Base-by-base conservation (phyloP, 2,797 vertebrate species). In the Sebastes oblongus region DNA sequence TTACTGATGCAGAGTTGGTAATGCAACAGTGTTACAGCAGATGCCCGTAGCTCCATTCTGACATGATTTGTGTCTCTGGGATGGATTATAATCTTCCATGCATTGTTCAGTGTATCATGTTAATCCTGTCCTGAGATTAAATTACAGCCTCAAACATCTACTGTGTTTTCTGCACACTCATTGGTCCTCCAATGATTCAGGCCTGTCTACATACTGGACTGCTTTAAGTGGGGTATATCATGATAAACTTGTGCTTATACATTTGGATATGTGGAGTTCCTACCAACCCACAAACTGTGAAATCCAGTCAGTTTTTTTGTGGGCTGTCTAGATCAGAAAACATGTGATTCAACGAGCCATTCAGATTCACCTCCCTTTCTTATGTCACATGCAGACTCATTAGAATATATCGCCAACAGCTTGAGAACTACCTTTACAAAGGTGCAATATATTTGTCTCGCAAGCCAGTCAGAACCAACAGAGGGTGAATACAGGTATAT, bases 61-160 rank as follows among this genome's bases (percentile, higher is more conserved):
- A 30, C 72, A 77, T 74, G 72, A 87, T 85, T 81, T 72, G 60
- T 54, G 0, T 80, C 39, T 42, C 39, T 42, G 39, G 39, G 13
- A 2, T 18, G 18, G 60, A 73, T 73, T 70, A 66, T 66, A 83
- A 73, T 80, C 36, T 54, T 32, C 18, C 39, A 5, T 18, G 18
- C 1, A 8, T 36, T 62, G 29, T 61, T 82, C 52, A 12, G 46
- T 66, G 36, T 16, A 50, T 68, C 22, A 22, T 4, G 18, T 42
- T 66, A 70, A 83, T 83, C 73, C 78, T n/a, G 36, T 72, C 46
- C 34, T 62, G 73, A 71, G 66, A 73, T 77, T 66, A 54, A 54
- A 67, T 75, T 27, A 39, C 16, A 52, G 58, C 6, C 6, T 55
- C 22, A 64, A 55, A 46, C 32, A 59, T 5, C 1, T 10, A 22